These are phyloP conservation scores for Lordiphosa mommai DNA, from an alignment of 1,140 invertebrate species.

Conservation along the genomic window DNA sequence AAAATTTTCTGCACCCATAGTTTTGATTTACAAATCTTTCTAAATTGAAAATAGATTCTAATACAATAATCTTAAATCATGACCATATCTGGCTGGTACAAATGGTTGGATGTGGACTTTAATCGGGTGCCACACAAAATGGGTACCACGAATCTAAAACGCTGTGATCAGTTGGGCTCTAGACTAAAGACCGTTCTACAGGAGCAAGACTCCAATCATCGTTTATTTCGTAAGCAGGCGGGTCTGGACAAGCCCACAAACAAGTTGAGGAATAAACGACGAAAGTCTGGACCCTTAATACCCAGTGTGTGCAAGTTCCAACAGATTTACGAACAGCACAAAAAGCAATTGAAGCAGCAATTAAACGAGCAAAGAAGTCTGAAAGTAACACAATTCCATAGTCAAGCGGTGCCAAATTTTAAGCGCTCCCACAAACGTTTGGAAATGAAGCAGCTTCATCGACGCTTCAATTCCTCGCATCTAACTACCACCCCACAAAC, in stretches of 20 bases:
- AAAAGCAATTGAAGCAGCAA: not conserved
- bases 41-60: too few species aligned
- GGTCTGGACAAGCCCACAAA: constrained; percentile 20
- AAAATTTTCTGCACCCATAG: too few species aligned
- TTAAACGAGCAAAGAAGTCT: not conserved
- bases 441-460: constrained; percentile 2
- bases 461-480: not conserved
- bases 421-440: constrained; percentile 14
- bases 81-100: constrained; percentile 1
- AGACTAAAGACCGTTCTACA: constrained; percentile 11
- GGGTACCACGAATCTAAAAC: not conserved
- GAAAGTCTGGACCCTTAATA: not conserved
- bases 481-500: constrained; percentile 21
- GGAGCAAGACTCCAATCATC: constrained; percentile 8
- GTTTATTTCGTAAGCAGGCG: constrained; percentile 28
- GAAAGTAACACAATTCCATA: constrained; percentile 13
- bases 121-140: not conserved
- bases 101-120: constrained; percentile 1
- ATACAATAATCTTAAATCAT: not conserved
- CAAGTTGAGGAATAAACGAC: not conserved
- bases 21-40: too few species aligned
- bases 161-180: constrained; percentile 14
- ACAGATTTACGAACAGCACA: constrained; percentile 16
- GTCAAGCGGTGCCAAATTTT: constrained; percentile 47
- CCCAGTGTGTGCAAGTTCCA: constrained; percentile 14